phyloP scores from a whole-genome alignment of 2,113 vertebrate genomes.

The Caretta caretta region DNA sequence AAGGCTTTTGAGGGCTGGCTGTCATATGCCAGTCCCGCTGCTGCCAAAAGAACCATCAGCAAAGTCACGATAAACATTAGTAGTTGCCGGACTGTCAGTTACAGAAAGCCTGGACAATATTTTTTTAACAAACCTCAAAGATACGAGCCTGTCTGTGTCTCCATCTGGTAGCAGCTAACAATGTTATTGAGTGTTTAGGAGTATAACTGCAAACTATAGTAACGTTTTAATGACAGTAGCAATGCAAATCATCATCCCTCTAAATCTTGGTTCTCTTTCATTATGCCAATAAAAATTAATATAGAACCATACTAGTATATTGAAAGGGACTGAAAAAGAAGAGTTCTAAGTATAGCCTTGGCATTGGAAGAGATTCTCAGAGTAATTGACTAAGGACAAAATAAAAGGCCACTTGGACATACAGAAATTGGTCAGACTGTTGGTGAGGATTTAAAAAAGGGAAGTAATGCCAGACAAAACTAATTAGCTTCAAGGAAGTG shows the following conservation, averaged over 20 bases:
- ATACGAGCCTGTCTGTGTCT: neutral
- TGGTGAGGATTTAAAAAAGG: neutral
- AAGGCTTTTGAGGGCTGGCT: neutral
- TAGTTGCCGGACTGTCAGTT: neutral
- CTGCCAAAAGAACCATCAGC: neutral
- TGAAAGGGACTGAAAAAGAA: neutral
- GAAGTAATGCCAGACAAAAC: conserved; percentile 17
- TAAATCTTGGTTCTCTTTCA: neutral
- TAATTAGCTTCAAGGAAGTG: conserved; percentile 42
- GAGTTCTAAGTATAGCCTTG: rapidly evolving
- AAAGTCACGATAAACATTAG: neutral
- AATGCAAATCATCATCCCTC: neutral
- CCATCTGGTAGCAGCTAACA: neutral
- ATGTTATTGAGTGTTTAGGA: neutral
- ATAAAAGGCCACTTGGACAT: neutral
- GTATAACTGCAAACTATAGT: rapidly evolving
- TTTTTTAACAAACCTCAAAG: neutral
- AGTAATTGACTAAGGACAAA: neutral
- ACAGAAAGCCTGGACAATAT: neutral
- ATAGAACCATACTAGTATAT: neutral
- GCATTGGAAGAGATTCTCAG: neutral
- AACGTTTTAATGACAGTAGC: neutral
- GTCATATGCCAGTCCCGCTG: neutral
- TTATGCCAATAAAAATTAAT: rapidly evolving
- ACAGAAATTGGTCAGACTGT: neutral